These are phyloP conservation scores for Datnioides undecimradiatus DNA, from an alignment of 2,113 vertebrate genomes.

Conservation along the genomic window DNA sequence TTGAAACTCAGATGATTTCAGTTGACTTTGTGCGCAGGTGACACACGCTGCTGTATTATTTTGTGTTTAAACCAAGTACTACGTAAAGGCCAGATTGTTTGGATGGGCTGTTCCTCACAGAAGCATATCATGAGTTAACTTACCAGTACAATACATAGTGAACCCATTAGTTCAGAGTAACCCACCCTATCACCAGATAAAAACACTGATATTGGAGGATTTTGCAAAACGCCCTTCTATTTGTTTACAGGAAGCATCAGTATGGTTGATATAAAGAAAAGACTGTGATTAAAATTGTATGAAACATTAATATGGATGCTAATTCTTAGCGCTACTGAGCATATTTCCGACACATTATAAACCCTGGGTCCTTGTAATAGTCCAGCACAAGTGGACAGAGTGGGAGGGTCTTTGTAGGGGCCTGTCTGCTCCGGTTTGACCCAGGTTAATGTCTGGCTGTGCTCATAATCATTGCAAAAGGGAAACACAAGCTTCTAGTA, in stretches of 20 bases:
- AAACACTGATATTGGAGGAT: not conserved
- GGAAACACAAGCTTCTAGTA: not conserved
- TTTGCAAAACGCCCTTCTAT: not conserved
- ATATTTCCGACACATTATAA: too few species aligned
- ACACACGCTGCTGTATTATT: not conserved
- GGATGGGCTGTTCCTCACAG: not conserved
- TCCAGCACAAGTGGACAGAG: not conserved
- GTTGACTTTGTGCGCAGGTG: not conserved
- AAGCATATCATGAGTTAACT: not conserved
- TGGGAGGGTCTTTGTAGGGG: not conserved
- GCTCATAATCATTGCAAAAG: not conserved
- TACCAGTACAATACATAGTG: not conserved
- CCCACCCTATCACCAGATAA: not conserved
- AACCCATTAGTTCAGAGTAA: not conserved
- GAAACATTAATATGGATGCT: too few species aligned
- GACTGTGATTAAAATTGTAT: too few species aligned
- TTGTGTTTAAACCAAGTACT: not conserved
- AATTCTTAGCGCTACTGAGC: too few species aligned
- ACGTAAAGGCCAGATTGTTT: not conserved
- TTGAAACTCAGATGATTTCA: not conserved
- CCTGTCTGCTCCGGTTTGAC: slow-evolving; percentile 4
- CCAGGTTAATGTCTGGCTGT: not conserved
- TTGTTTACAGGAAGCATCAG: too few species aligned
- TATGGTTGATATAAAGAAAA: too few species aligned
- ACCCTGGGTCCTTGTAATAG: not conserved